phyloP scores from a whole-genome alignment of 2,113 vertebrate genomes.

The Passer domesticus region DNA sequence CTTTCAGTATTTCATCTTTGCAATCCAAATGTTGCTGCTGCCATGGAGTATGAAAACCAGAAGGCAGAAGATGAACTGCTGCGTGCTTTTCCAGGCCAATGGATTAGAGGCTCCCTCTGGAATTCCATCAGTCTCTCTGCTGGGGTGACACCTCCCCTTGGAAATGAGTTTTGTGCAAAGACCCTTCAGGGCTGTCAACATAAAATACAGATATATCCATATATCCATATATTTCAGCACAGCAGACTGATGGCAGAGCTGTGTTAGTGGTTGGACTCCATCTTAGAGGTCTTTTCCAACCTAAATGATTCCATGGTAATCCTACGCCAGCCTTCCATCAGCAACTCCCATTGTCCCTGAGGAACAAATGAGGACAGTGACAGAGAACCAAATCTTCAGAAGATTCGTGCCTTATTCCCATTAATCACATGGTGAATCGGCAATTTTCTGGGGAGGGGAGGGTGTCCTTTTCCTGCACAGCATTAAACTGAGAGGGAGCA shows the following conservation, averaged over 20 bases:
- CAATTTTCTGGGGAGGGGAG: not conserved
- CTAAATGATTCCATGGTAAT: not conserved
- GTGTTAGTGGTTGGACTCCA: not conserved
- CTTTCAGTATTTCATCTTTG: conserved; percentile 28
- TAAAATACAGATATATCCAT: not conserved
- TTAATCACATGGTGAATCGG: not conserved
- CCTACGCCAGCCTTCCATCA: not conserved
- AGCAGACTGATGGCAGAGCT: not conserved
- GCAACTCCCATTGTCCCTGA: not conserved
- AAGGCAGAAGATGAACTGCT: not conserved
- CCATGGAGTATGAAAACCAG: not conserved
- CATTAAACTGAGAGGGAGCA: not conserved
- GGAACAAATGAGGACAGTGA: not conserved
- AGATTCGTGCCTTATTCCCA: not conserved
- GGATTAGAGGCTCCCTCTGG: not conserved
- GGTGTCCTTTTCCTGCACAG: not conserved
- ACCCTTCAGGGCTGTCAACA: not conserved
- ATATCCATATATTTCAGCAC: not conserved
- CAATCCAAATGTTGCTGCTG: not conserved
- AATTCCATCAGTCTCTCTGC: not conserved
- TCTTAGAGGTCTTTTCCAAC: not conserved
- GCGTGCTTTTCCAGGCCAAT: not conserved
- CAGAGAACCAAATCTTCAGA: not conserved
- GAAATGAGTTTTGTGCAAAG: not conserved
- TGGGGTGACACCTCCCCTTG: not conserved